Base-by-base conservation (phyloP, 2,113 vertebrate genomes). In the Mus musculus region DNA sequence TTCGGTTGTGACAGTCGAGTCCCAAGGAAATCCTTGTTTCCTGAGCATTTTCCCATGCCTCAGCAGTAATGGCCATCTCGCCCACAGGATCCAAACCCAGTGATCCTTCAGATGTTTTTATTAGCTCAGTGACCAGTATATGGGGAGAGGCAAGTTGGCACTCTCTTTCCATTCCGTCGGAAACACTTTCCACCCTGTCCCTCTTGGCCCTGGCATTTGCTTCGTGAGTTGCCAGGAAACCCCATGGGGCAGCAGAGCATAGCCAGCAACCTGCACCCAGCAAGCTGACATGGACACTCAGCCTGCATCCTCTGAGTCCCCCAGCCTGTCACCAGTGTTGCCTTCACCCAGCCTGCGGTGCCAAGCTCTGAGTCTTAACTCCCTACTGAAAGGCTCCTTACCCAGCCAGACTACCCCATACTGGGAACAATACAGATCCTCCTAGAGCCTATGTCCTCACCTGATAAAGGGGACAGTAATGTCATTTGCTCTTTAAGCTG, bases 401-500 rank as follows among this genome's bases (percentile, higher is more conserved):
- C 14, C 30, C 52, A 42, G 30, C 61, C 17, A 1, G 3, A 30
- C 6, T 54, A 11, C 59, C 54, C 36, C 30, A 69, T 69, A 14
- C 67, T 69, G n/a, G 49, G 3, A 14, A 20, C 28, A 6, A 26
- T 13, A 42, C 0, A 2, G 14, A 8, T 22, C 73, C 39, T 59
- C 52, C 39, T 85, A 8, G 2, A 81, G 73, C 42, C 42, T 52
- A 4, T 33, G 28, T 52, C 87, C 73, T 69, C 26, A 12, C 13
- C 33, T 36, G 19, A 20, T 59, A 39, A 52, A 81, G 63, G 33
- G 54, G 28, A 42, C 22, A 49, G 5, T 30, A 7, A 36, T 11
- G 3, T 0, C 5, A 30, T 13, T n/a, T 85, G 76, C 42, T 30
- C 49, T 5, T 1, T 20, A 6, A 1, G 30, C n/a, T 7, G 4